phyloP scores from a whole-genome alignment of 2,888 invertebrate genomes.

The Cosmopolites sordidus region DNA sequence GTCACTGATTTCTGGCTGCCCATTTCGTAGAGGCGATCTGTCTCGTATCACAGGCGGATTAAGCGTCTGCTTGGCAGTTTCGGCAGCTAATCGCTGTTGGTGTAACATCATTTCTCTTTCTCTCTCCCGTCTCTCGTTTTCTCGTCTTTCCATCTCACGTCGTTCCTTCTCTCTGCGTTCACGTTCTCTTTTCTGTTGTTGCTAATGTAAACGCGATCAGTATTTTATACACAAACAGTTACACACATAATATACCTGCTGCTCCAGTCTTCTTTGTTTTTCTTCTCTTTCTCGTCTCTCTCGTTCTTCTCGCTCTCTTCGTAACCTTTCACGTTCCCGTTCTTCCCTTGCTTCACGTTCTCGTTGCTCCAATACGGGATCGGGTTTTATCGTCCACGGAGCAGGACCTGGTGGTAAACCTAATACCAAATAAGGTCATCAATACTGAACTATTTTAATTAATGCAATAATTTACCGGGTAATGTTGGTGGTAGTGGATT shows the following conservation, averaged over 20 bases:
- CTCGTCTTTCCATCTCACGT: conserved; percentile 56
- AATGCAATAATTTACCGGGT: conserved; percentile 36
- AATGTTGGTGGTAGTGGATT: conserved; percentile 50
- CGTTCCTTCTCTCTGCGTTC: conserved; percentile 53
- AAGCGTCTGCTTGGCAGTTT: conserved; percentile 44
- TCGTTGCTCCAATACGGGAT: conserved; percentile 53
- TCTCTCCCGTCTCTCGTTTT: conserved; percentile 57
- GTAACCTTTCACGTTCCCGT: conserved; percentile 55
- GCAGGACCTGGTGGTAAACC: conserved; percentile 45
- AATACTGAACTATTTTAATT: too few relatives aligned
- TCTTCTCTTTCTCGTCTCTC: conserved; percentile 57
- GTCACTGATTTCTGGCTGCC: conserved; percentile 48
- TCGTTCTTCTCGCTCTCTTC: conserved; percentile 55
- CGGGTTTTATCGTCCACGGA: conserved; percentile 64
- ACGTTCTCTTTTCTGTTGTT: conserved; percentile 47
- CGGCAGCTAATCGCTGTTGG: conserved; percentile 51
- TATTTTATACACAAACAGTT: neutral
- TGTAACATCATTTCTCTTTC: conserved; percentile 58
- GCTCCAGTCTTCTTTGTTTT: conserved; percentile 48
- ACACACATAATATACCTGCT: conserved; percentile 46
- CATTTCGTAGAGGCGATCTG: conserved; percentile 74
- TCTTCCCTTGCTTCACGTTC: conserved; percentile 62
- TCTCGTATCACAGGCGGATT: conserved; percentile 51
- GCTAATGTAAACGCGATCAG: conserved; percentile 31
- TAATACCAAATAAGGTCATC: neutral